Evolutionary conservation across 1,140 invertebrate species (phyloP), one percentile per base, ranked within the genome.

Genomic region (Drosophila nebulosa): DNA sequence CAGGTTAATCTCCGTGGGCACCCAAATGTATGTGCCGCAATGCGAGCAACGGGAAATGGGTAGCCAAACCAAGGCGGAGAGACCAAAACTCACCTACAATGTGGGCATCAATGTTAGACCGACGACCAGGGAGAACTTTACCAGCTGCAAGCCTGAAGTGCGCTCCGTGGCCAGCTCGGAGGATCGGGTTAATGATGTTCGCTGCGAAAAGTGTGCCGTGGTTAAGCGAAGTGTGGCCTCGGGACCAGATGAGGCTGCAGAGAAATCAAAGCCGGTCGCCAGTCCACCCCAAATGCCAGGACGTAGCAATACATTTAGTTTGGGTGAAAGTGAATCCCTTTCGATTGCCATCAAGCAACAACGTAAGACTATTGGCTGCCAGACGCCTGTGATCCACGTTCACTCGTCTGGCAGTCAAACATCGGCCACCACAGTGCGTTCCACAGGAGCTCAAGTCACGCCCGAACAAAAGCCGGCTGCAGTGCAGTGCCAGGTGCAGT

Each of bases 151-250:
- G 46, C 91, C 92, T 18, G 90, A 91, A 53, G 89, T 88, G 3
- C 84, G 89, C 39, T 92, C 92, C 52, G 78, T 92, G 32, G 93
- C 92, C 52, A 85, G 91, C 64, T 93, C 93, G 3, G 91, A 93
- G 26, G 90, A 92, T 60, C 92, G 88, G 3, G 83, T 93, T 16
- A 83, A 83, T 42, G 92, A 93, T 60, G 83, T 91, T 21, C 71
- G 92, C 10, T 94, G 93, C 83, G 91, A 92, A 10, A 93, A 92
- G 81, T 94, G 93, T 79, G 91, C 86, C 12, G 73, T 91, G 0
- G 64, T 65, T 26, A 93, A 92, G 63, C 80, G 75, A n/a, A 90
- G 75, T 32, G 77, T 93, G 6, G 92, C 80, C 55, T 89, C 92
- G n/a, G 92, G 92, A 26, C 79, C 90, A 2, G 84, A 92, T 10